These are phyloP conservation scores for Heliconius melpomene DNA, from an alignment of 1,140 invertebrate genomes.

Conservation along the genomic window DNA sequence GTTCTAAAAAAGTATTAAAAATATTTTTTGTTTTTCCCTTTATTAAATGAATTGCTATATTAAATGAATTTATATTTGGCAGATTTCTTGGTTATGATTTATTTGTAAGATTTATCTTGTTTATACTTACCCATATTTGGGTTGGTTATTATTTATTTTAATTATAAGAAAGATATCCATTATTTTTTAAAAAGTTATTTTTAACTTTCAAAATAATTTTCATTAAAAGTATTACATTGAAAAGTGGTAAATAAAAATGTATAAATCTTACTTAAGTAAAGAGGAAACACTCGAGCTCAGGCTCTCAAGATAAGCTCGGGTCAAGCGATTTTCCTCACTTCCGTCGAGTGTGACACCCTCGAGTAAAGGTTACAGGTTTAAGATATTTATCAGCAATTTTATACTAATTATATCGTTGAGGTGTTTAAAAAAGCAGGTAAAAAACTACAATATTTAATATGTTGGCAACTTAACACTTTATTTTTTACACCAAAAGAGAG, in stretches of 20 bases:
- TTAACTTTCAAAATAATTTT: background rate
- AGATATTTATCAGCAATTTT: background rate
- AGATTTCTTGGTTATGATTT: no score
- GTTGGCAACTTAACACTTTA: no score
- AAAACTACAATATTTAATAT: no score
- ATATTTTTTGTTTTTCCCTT: no score
- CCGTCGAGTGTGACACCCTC: background rate
- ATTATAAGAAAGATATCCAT: background rate
- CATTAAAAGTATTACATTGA: background rate
- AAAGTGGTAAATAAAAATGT: background rate
- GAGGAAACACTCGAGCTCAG: background rate
- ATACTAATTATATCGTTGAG: background rate
- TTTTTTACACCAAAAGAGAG: background rate
- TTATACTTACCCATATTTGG: no score
- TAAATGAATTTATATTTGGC: no score
- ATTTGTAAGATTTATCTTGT: no score
- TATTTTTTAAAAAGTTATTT: background rate
- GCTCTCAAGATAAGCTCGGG: slow-evolving; percentile 8
- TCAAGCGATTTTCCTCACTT: slow-evolving; percentile 12
- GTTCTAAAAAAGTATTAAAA: no score
- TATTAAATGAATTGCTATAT: no score
- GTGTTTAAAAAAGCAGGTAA: no score
- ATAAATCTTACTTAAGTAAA: slow-evolving; percentile 6
- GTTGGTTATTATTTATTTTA: background rate
- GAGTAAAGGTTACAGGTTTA: background rate